Evolutionary conservation across 2,888 invertebrate genomes (phyloP), one percentile per base, ranked within the genome.

Genomic region (Ectropis crepuscularia): DNA sequence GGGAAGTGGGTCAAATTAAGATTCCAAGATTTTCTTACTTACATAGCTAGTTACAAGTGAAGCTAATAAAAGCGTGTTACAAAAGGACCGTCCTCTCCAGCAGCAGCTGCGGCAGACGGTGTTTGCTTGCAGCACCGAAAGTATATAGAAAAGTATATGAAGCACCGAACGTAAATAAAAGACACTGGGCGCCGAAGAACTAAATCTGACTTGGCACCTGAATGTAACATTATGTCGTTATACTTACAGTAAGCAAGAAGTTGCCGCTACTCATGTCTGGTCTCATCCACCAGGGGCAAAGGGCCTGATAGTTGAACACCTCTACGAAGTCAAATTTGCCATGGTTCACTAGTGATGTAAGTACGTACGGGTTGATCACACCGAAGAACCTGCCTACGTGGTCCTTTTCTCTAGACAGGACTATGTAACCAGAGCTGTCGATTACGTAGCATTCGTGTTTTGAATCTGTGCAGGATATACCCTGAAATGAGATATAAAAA

Each of bases 341-440:
- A 71, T 95, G 93, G 0, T 94, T 89, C 1, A 98, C 92, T 93
- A 98, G 95, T 0, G 95, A 94, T 59, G 95, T 94, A 94, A 98
- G 95, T 4, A 98, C 95, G 42, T 95, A 95, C 53, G 77, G 78
- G 53, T 81, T 74, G 36, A 97, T 91, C 67, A 96, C 96, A 0
- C 98, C 98, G 83, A 98, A 97, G 89, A 99, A 98, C 74, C 93
- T 93, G 0, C 98, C 98, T 0, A 96, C 96, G 54, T 96, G 93
- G 45, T 94, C 92, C 42, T 93, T 87, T 16, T 95, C 95, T 7
- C 68, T 70, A 0, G 97, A 95, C 8, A 97, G 91, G 0, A 98
- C 94, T 6, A 98, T 94, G 83, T 98, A 99, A 0, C 98, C 99
- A 76, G 98, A 97, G 82, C 96, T 97, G 82, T 99, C 99, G 47